Base-by-base conservation (phyloP, 2,797 vertebrate genomes). In the Takifugu ocellatus region DNA sequence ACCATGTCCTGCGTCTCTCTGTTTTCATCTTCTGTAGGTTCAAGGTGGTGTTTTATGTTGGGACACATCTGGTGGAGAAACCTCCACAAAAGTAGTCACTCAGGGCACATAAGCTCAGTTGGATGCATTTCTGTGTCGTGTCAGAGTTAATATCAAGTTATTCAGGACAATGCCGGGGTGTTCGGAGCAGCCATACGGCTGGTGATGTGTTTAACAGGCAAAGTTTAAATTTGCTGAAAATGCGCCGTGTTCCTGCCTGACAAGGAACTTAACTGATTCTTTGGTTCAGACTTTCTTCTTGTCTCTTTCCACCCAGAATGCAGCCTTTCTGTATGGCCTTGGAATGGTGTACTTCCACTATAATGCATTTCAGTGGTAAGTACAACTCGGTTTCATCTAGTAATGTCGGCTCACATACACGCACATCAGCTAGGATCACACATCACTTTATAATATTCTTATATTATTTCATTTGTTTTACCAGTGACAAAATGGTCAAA, bases 341-440 rank as follows among this genome's bases (percentile, higher is more conserved):
- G 97, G 97, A 91, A 95, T 99, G 96, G 96, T 99, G 90, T 99
- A 99, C 93, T 99, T 98, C 94, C 95, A 98, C 95, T 99, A 98
- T 92, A 99, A 98, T 92, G 96, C 97, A 91, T 98, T 99, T 96
- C 97, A 98, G 77, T 98, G 97, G 97, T 99, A 91, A 96, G 97
- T 96, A 77, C 12, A 9, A 21, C 2, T 36, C 29, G 26, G 4
- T 43, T 26, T 45, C 1, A 46, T 53, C 25, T 24, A 0, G 1
- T n/a, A n/a, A n/a, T 3, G 16, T 2, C 6, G 2, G 6, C 21
- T 46, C 44, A 46, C 9, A 51, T 3, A 9, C 29, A 10, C 9
- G 2, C 4, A 8, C 1, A 12, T 26, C 3, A 46, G 44, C 6
- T 43, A 6, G 44, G 3, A 17, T 17, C 17, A 17, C 45, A 47